Evolutionary conservation across 2,888 invertebrate species (phyloP).

Genomic region (Mycalesis mineus): DNA sequence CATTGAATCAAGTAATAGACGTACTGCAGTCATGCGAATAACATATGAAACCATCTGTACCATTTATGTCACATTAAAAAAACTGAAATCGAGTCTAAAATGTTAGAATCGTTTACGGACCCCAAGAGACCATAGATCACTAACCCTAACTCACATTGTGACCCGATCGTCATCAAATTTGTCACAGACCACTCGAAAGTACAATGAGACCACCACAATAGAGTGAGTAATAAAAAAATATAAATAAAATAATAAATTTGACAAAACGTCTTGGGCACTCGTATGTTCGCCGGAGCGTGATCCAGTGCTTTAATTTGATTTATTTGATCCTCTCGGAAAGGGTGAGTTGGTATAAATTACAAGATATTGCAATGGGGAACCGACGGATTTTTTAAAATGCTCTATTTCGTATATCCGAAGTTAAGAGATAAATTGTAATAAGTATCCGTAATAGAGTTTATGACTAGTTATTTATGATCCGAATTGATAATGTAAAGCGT

Average conservation of each 20-base stretch:
- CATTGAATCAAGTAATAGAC: constrained; percentile 53
- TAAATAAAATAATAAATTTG: constrained; percentile 78
- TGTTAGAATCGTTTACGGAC: constrained; percentile 68
- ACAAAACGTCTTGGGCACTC: constrained; percentile 79
- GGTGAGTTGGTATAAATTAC: constrained; percentile 68
- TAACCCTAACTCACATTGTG: constrained; percentile 53
- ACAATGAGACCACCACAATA: constrained; percentile 68
- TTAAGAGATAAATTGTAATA: constrained; percentile 27
- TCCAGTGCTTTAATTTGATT: constrained; percentile 75
- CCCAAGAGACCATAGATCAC: constrained; percentile 63
- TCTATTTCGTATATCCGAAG: constrained; percentile 32
- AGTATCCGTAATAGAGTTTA: neutral
- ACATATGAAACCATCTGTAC: constrained; percentile 54
- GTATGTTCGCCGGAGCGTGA: constrained; percentile 62
- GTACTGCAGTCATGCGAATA: constrained; percentile 45
- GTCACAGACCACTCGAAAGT: constrained; percentile 73
- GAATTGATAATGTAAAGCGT: neutral
- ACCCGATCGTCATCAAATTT: constrained; percentile 76
- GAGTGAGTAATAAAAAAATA: constrained; percentile 68
- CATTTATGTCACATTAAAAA: constrained; percentile 61
- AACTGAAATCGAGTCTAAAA: constrained; percentile 71
- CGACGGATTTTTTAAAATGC: constrained; percentile 36
- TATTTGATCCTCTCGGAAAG: constrained; percentile 70
- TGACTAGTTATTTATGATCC: neutral
- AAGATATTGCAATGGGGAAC: constrained; percentile 46